Base-by-base conservation (phyloP, 2,797 vertebrate genomes). In the Paratrypauchen microcephalus region DNA sequence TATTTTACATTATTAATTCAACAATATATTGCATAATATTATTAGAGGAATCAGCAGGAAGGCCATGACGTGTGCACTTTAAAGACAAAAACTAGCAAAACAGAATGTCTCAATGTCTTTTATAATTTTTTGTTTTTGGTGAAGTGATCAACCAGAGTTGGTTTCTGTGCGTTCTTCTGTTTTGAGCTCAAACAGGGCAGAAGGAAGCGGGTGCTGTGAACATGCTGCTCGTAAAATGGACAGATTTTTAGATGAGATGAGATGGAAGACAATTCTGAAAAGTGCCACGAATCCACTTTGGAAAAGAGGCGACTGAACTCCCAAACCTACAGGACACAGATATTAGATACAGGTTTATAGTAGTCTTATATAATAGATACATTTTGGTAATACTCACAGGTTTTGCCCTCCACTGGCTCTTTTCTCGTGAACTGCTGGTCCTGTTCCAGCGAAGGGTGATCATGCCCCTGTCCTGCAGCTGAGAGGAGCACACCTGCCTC, bases 391-490 rank as follows among this genome's bases (percentile, higher is more conserved):
- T 13, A 79, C 88, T 91, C 60, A 91, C 96, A 90, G 94, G 91
- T 92, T 84, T 95, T 77, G 93, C 91, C 83, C 18, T 95, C 94
- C 80, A 82, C 26, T 60, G 73, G 54, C 71, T 69, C 68, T 92
- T 85, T 0, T 94, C 93, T 0, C 94, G 93, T 26, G 94, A 92
- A 78, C 90, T 93, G 24, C 82, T 92, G 77, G 90, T 95, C 81
- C 90, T 98, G 86, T 97, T 94, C 98, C 98, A 99, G 32, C 73
- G 70, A 19, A 99, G 91, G 5, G 93, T 93, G 69, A 99, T 96
- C 95, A 98, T 98, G 69, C 98, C 98, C 85, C 94, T 91, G 30
- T 96, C 95, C 78, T 96, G 93, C 82, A 99, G 92, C 83, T 95
- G 92, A 52, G 95, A 94, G 71, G 93, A 93, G 76, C 96, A 96